Evolutionary conservation across 2,888 invertebrate genomes (phyloP).

Genomic region (Pandemis corylana): DNA sequence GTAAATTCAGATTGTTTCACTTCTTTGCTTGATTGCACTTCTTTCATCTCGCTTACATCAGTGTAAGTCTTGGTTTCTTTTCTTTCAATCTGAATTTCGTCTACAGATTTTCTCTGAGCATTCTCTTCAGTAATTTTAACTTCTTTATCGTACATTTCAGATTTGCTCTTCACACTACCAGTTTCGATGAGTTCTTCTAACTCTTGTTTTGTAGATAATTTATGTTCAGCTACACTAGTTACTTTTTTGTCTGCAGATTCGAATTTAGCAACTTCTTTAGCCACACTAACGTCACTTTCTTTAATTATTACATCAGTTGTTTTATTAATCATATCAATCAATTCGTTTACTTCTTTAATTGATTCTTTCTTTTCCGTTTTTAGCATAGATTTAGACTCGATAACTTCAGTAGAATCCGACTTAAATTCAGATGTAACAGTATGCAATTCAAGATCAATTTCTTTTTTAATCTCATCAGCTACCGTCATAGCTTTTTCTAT

Average conservation of each 20-base stretch:
- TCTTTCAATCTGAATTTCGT: slow-evolving; percentile 19
- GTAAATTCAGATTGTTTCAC: slow-evolving; percentile 17
- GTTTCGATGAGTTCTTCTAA: slow-evolving; percentile 53
- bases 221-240: slow-evolving; percentile 50
- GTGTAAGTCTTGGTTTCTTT: slow-evolving; percentile 17
- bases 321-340: slow-evolving; percentile 46
- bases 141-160: slow-evolving; percentile 49
- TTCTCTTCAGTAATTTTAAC: slow-evolving; percentile 29
- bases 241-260: slow-evolving; percentile 46
- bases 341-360: slow-evolving; percentile 43
- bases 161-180: slow-evolving; percentile 53
- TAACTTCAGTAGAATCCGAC: slow-evolving; percentile 5
- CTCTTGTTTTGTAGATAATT: slow-evolving; percentile 50
- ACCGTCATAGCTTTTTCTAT: slow-evolving; percentile 69
- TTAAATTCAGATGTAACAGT: slow-evolving; percentile 36
- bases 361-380: slow-evolving; percentile 40
- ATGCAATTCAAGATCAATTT: slow-evolving; percentile 60
- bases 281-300: slow-evolving; percentile 44
- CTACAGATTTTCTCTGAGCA: slow-evolving; percentile 29
- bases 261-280: slow-evolving; percentile 48
- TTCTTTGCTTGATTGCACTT: slow-evolving; percentile 29
- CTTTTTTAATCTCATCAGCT: slow-evolving; percentile 67
- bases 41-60: slow-evolving; percentile 33
- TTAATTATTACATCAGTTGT: slow-evolving; percentile 46
- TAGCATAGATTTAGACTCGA: neutral